phyloP scores from a whole-genome alignment of 2,113 vertebrate genomes.

The Cervus canadensis region DNA sequence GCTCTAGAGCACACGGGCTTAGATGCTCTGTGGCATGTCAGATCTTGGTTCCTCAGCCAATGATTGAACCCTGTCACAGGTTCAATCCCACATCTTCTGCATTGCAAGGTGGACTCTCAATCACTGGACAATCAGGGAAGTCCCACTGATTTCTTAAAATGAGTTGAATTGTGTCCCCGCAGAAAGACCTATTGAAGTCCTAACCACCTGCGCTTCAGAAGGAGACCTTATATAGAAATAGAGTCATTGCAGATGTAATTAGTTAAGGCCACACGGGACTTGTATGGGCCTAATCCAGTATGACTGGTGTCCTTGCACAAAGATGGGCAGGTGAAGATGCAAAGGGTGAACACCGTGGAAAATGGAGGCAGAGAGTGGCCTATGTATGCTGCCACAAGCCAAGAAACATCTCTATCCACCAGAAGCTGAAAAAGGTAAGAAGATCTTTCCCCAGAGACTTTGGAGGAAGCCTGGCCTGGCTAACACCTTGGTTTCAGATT shows the following conservation, averaged over 20 bases:
- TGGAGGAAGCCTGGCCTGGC: not conserved
- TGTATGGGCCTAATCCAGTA: not conserved
- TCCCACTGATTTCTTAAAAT: not conserved
- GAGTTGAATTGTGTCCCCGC: not conserved
- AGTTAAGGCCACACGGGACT: not conserved
- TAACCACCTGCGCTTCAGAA: not conserved
- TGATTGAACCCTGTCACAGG: not conserved
- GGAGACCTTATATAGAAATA: not conserved
- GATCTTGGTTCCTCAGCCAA: not conserved
- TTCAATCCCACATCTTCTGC: not conserved
- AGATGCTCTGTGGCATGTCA: fast-evolving
- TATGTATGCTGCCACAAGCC: not conserved
- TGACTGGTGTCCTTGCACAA: not conserved
- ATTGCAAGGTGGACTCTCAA: not conserved
- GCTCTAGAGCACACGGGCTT: not conserved
- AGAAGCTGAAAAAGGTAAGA: not conserved
- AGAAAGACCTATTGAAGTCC: not conserved
- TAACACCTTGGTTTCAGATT: not conserved
- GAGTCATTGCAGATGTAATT: not conserved
- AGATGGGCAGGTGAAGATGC: not conserved
- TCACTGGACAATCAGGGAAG: not conserved
- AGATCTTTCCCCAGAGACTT: not conserved
- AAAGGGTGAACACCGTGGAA: not conserved
- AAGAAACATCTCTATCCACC: not conserved
- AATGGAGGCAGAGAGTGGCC: not conserved